These are phyloP conservation scores for Anolis sagrei DNA, from an alignment of 2,113 vertebrate species.

Conservation along the genomic window DNA sequence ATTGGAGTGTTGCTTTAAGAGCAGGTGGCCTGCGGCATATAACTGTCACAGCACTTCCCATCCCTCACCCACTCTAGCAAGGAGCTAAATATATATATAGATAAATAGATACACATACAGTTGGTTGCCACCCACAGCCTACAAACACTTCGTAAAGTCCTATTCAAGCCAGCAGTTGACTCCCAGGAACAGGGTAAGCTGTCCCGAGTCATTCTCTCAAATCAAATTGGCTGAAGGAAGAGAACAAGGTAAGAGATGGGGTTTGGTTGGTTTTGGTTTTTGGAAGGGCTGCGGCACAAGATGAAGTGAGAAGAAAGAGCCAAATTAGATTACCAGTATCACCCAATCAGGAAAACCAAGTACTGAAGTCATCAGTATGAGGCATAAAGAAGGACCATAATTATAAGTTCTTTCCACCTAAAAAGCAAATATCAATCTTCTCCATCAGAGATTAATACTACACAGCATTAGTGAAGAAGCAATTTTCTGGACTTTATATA, in stretches of 20 bases:
- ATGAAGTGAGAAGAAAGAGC: neutral
- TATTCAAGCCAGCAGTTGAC: neutral
- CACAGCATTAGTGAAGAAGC: neutral
- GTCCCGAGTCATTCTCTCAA: neutral
- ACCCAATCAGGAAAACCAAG: neutral
- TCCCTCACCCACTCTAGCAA: neutral
- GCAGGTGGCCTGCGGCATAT: conserved; percentile 13
- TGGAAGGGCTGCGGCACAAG: neutral
- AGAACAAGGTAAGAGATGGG: conserved; percentile 45
- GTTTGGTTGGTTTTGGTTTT: rapidly evolving
- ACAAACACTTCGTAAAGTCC: neutral
- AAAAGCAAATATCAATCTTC: neutral
- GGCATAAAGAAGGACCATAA: neutral
- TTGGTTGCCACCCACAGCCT: neutral
- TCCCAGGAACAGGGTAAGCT: neutral
- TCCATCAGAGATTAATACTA: neutral
- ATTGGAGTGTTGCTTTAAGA: conserved; percentile 49
- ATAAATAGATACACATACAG: conserved; percentile 26
- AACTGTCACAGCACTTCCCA: neutral
- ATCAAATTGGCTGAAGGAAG: neutral
- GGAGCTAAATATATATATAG: conserved; percentile 72
- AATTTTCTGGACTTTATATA: neutral
- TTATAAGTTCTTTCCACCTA: neutral
- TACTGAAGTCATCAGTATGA: neutral
- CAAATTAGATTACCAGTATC: neutral